These are phyloP conservation scores for Liasis olivaceus DNA, from an alignment of 2,797 vertebrate genomes.

Conservation along the genomic window DNA sequence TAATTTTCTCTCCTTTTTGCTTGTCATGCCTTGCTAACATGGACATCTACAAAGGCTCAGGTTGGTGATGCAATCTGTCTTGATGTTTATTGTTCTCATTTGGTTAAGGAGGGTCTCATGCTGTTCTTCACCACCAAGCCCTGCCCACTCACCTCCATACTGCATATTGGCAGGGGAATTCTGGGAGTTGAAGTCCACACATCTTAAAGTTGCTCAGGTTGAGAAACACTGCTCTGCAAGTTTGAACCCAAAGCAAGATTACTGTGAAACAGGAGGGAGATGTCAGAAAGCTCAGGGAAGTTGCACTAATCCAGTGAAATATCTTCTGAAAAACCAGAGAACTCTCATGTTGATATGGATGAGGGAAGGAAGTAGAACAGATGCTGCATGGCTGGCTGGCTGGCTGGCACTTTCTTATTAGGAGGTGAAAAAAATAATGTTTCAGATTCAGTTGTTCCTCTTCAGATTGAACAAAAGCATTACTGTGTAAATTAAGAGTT, in stretches of 20 bases:
- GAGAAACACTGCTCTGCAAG: background rate
- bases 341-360: background rate
- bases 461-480: slow-evolving; percentile 59
- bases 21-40: slow-evolving; percentile 92
- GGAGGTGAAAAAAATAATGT: background rate
- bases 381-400: background rate
- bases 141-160: background rate
- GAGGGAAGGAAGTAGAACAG: background rate
- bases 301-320: background rate
- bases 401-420: background rate
- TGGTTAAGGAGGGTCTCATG: slow-evolving; percentile 65
- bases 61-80: slow-evolving; percentile 92
- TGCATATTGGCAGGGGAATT: background rate
- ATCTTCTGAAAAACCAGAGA: background rate
- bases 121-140: slow-evolving; percentile 63
- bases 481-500: slow-evolving; percentile 34
- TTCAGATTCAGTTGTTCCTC: slow-evolving; percentile 6
- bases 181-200: background rate
- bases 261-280: background rate
- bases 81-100: slow-evolving; percentile 75
- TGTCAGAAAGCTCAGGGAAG: background rate
- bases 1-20: slow-evolving; percentile 87
- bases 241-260: background rate
- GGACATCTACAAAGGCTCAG: slow-evolving; percentile 99
- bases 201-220: background rate